Evolutionary conservation across 2,797 vertebrate genomes (phyloP).

Genomic region (Helicolenus hilgendorfi): DNA sequence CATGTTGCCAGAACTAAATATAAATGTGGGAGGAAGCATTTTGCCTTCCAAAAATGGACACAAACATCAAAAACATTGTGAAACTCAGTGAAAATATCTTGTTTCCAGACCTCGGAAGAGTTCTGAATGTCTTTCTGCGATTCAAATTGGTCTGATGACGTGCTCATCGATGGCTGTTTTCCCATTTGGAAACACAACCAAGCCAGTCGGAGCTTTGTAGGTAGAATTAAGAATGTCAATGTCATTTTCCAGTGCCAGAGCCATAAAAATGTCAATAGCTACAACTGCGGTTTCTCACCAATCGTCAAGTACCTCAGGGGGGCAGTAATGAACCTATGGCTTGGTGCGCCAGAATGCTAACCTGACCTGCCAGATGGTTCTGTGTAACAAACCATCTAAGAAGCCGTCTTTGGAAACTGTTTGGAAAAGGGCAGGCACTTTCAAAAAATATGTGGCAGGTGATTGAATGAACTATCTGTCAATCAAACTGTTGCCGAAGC

Average conservation of each 20-base stretch:
- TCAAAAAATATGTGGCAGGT: neutral
- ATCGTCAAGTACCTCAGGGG: neutral
- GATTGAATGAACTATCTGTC: neutral
- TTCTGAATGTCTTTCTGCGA: neutral
- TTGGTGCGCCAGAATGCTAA: too few relatives aligned
- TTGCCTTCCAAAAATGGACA: neutral
- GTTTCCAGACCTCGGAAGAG: neutral
- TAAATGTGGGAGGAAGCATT: neutral
- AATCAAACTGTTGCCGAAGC: neutral
- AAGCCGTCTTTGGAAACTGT: neutral
- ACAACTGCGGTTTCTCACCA: neutral
- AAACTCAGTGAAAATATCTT: neutral
- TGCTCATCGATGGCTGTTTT: neutral
- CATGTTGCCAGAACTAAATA: conserved; percentile 5
- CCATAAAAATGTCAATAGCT: neutral
- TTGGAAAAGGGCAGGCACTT: neutral
- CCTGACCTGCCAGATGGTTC: neutral
- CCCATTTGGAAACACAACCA: neutral
- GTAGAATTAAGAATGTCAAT: neutral
- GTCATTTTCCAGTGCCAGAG: neutral
- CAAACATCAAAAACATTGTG: neutral
- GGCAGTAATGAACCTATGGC: neutral
- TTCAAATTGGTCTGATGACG: neutral
- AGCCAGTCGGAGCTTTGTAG: neutral
- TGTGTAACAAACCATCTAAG: neutral